phyloP scores from a whole-genome alignment of 2,888 invertebrate genomes.

The Steinernema scapterisci region DNA sequence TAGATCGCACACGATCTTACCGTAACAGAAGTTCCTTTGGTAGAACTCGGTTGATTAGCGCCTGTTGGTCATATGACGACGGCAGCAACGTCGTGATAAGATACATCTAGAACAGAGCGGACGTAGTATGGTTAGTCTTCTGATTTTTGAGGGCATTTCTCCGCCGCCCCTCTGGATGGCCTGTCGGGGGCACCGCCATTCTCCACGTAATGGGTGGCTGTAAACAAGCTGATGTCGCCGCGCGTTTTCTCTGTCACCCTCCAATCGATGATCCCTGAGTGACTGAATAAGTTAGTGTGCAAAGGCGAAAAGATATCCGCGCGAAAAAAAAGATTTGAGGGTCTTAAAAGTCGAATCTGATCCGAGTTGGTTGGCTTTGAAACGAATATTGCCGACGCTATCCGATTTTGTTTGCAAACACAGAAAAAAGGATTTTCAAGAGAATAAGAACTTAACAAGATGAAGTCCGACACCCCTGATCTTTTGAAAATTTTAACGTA shows the following conservation, averaged over 20 bases:
- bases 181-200: constrained; percentile 13
- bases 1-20: constrained; percentile 68
- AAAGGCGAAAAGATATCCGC: constrained; percentile 8
- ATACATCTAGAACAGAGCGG: constrained; percentile 58
- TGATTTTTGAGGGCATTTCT: background rate
- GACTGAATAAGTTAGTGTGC: constrained; percentile 4
- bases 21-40: constrained; percentile 91
- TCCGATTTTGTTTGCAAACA: background rate
- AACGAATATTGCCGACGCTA: no score
- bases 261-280: constrained; percentile 14
- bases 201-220: constrained; percentile 16
- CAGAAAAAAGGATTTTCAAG: no score
- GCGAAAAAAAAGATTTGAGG: background rate
- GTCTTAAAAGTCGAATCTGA: no score
- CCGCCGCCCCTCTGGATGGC: constrained; percentile 14
- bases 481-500: background rate
- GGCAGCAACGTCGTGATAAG: constrained; percentile 61
- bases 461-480: background rate
- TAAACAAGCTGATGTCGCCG: constrained; percentile 30
- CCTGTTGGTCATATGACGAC: constrained; percentile 37
- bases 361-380: no score
- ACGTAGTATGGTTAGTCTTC: background rate
- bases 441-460: no score
- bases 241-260: constrained; percentile 13
- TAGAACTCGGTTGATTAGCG: constrained; percentile 83